Conservation (phyloP, 2,888 invertebrate species). For the Ecliptopera silaceata region DNA sequence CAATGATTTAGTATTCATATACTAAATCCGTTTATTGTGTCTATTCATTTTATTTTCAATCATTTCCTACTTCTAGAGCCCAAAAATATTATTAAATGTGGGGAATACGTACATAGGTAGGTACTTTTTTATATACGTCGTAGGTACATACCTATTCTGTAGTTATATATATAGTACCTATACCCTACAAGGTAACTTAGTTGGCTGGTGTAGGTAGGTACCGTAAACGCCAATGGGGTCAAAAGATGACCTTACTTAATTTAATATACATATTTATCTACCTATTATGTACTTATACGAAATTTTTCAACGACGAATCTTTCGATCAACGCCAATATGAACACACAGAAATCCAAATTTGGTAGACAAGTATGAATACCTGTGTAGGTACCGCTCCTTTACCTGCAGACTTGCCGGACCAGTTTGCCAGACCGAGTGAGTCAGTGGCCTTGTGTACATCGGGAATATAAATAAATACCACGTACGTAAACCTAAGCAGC, state of each 20-base stretch:
- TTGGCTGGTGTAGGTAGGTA: neutral
- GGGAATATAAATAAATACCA: conserved; percentile 7
- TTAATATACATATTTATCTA: neutral
- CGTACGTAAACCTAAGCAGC: neutral
- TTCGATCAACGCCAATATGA: too few species aligned
- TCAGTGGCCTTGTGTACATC: conserved; percentile 26
- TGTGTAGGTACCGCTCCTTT: conserved; percentile 24
- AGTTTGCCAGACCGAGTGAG: conserved; percentile 25
- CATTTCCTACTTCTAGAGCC: too few species aligned
- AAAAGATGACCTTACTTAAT: conserved; percentile 5
- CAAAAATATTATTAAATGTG: too few species aligned
- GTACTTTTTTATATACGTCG: too few species aligned
- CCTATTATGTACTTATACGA: too few species aligned
- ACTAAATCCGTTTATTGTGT: too few species aligned
- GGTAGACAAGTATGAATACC: conserved; percentile 33
- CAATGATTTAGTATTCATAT: too few species aligned
- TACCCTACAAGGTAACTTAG: too few species aligned
- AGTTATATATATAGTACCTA: too few species aligned
- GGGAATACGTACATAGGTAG: too few species aligned
- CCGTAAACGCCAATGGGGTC: neutral
- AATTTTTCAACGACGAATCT: conserved; percentile 10
- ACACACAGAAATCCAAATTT: conserved; percentile 31
- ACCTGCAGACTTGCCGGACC: conserved; percentile 33
- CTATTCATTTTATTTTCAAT: too few species aligned
- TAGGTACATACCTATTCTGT: too few species aligned